Percentiles rank a stretch among this genome's conserved stretches.
phyloP scores from a whole-genome alignment of 1,140 invertebrate genomes.

The Tenebrio molitor region DNA sequence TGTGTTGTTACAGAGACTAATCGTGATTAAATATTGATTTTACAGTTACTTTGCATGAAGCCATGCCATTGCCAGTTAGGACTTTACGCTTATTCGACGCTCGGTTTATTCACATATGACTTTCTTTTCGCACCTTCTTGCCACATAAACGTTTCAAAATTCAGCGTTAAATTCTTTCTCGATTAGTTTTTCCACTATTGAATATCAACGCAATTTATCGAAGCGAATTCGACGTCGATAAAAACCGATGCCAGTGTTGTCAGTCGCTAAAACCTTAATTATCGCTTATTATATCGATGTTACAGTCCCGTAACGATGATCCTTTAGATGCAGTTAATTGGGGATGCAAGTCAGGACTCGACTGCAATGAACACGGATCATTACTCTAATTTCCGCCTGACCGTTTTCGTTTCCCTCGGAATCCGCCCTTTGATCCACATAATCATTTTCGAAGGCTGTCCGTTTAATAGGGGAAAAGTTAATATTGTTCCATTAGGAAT shows the following conservation, averaged over 20 bases:
- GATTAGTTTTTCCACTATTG: neutral
- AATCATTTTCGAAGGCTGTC: constrained; percentile 33
- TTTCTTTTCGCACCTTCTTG: constrained; percentile 15
- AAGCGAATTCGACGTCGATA: too few species aligned
- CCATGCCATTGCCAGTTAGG: constrained; percentile 35
- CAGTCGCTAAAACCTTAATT: constrained; percentile 1
- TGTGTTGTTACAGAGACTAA: constrained; percentile 58
- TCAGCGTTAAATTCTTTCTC: neutral
- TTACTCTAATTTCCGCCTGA: constrained; percentile 55
- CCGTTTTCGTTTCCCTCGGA: constrained; percentile 47
- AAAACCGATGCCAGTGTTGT: neutral
- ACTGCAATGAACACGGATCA: constrained; percentile 53
- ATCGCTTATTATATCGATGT: constrained; percentile 4
- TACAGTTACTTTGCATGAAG: constrained; percentile 58
- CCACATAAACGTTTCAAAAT: neutral
- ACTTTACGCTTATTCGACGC: constrained; percentile 34
- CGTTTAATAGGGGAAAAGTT: constrained; percentile 15
- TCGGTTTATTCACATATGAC: constrained; percentile 7
- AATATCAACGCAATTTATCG: too few species aligned
- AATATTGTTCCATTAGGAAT: constrained; percentile 25
- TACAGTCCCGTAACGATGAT: constrained; percentile 12
- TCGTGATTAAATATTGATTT: constrained; percentile 61
- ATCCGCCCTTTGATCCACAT: constrained; percentile 29
- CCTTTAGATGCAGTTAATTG: constrained; percentile 50
- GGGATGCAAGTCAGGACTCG: constrained; percentile 51